Base-by-base conservation (phyloP, 2,888 invertebrate genomes). In the Sialis lutaria region DNA sequence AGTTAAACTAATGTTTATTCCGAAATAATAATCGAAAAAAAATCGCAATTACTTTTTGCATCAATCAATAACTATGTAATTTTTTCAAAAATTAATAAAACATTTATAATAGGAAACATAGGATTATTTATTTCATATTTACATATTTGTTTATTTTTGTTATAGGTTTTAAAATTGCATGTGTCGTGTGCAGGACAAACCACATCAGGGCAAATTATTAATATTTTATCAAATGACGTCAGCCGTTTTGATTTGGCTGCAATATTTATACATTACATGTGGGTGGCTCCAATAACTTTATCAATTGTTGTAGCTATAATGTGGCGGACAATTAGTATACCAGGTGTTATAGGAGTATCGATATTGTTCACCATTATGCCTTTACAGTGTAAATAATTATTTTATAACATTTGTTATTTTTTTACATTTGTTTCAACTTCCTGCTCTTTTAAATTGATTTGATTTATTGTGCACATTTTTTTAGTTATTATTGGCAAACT, bases 241-340 rank as follows among this genome's bases (percentile, higher is more conserved):
- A 79, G 77, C 53, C 70, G 83, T 52, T 81, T 86, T 57, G 85
- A 86, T 58, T 70, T 77, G 51, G 76, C 76, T 6, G 71, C 79
- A 1, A 61, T 81, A 12, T 81, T 81, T 56, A 62, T 78, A 0
- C 83, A 84, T 59, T 85, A 80, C 55, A 67, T 85, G 10, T 82
- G 84, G 81, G 73, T 84, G 48, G 82, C 80, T 22, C 85, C 85
- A 1, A 52, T 82, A 6, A 78, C 83, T 59, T 74, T 79, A n/a
- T 47, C 75, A 49, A 74, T 79, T 33, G 69, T 74, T 12, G 64
- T 72, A 6, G 67, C 64, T 46, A 64, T 77, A n/a, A 59, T 71
- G 35, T 62, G 55, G 47, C 61, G 65, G 45, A 69, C 72, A 57
- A 66, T 76, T 58, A 70, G 70, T 22, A 62, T 67, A 54, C 60